Evolutionary conservation across 2,797 vertebrate genomes (phyloP).

Genomic region (Parauchenoglanis ngamensis): DNA sequence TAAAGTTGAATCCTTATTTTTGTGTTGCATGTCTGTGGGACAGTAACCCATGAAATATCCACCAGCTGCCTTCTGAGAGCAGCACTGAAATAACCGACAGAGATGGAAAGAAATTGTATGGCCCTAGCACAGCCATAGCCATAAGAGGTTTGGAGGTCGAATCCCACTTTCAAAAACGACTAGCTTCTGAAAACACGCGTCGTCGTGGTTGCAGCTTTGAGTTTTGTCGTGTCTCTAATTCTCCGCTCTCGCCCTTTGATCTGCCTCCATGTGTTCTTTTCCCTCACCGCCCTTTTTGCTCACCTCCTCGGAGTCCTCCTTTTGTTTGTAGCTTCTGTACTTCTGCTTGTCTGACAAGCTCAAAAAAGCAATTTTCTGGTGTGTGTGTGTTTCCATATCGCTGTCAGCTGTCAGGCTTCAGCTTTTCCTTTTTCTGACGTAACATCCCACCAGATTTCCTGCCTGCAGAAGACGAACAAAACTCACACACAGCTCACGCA

Average conservation of each 20-base stretch:
- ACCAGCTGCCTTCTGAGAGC: slow-evolving; percentile 31
- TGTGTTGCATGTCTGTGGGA: slow-evolving; percentile 53
- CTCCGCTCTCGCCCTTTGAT: slow-evolving; percentile 5
- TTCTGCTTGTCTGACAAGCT: slow-evolving; percentile 22
- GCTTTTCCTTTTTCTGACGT: slow-evolving; percentile 7
- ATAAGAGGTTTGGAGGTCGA: neutral
- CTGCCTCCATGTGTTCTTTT: slow-evolving; percentile 20
- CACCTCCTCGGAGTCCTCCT: slow-evolving; percentile 14
- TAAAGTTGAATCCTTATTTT: slow-evolving; percentile 59
- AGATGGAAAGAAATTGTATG: neutral
- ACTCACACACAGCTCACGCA: neutral
- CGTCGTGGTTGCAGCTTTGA: neutral
- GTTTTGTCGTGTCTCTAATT: slow-evolving; percentile 30
- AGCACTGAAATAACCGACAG: neutral
- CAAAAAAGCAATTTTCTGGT: neutral
- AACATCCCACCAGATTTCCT: neutral
- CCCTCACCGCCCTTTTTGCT: neutral
- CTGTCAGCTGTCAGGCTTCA: slow-evolving; percentile 21
- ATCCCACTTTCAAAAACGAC: neutral
- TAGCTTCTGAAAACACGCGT: slow-evolving; percentile 20
- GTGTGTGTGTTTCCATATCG: neutral
- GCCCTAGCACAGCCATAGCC: neutral
- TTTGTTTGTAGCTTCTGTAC: slow-evolving; percentile 14
- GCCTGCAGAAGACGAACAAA: neutral
- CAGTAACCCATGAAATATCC: slow-evolving; percentile 13